Evolutionary conservation across 2,113 vertebrate genomes (phyloP).

Genomic region (Prionailurus bengalensis): DNA sequence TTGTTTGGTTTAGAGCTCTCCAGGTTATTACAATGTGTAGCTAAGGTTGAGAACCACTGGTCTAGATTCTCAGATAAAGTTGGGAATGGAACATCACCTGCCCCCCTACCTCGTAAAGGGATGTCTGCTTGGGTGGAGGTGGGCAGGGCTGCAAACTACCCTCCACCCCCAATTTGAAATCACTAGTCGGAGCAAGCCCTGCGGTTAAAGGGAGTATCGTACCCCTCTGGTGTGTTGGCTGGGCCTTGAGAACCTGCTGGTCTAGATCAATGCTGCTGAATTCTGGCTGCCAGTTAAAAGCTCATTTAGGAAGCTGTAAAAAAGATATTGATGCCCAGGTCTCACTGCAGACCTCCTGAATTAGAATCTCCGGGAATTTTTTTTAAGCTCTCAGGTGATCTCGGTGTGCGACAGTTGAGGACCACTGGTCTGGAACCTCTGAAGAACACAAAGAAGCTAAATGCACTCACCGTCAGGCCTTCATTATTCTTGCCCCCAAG

Average conservation of each 20-base stretch:
- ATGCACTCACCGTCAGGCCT: conserved; percentile 94
- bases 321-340: background rate
- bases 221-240: background rate
- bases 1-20: background rate
- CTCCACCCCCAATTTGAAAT: background rate
- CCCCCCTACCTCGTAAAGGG: background rate
- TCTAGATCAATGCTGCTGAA: background rate
- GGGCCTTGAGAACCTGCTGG: background rate
- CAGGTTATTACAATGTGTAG: background rate
- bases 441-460: background rate
- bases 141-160: background rate
- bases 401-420: background rate
- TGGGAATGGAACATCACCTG: background rate
- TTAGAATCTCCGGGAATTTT: background rate
- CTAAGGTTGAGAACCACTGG: background rate
- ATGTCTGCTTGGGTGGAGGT: background rate
- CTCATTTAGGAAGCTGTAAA: conserved; percentile 10
- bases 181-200: background rate
- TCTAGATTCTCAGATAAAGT: background rate
- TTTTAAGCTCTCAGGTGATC: background rate
- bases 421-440: background rate
- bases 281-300: background rate
- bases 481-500: conserved; percentile 97
- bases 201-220: background rate
- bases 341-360: background rate